These are phyloP conservation scores for Amphilophus citrinellus DNA, from an alignment of 2,113 vertebrate genomes.

Conservation along the genomic window DNA sequence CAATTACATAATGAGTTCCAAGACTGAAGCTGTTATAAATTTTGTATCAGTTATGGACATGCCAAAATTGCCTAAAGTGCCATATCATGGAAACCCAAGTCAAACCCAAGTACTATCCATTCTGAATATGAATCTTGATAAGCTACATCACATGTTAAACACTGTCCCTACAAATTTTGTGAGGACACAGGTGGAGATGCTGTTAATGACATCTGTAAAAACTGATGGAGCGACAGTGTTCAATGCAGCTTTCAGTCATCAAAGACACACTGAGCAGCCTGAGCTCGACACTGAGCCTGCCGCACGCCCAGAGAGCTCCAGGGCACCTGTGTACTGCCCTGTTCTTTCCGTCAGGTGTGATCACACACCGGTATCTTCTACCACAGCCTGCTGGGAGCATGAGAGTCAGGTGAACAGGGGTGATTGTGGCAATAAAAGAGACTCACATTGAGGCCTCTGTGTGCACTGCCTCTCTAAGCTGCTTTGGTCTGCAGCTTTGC, in stretches of 20 bases:
- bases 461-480: slow-evolving; percentile 65
- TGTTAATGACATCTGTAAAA: slow-evolving; percentile 5
- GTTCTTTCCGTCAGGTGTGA: slow-evolving; percentile 57
- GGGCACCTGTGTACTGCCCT: slow-evolving; percentile 35
- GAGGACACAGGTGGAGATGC: not conserved
- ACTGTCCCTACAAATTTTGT: not conserved
- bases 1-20: not conserved
- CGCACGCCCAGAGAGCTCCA: slow-evolving; percentile 34
- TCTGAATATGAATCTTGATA: slow-evolving; percentile 19
- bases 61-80: not conserved
- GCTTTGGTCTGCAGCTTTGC: slow-evolving; percentile 73
- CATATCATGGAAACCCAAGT: not conserved
- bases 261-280: slow-evolving; percentile 8
- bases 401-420: slow-evolving; percentile 41
- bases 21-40: not conserved
- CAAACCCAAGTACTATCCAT: not conserved
- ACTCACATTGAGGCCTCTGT: slow-evolving; percentile 56
- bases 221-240: slow-evolving; percentile 5
- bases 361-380: slow-evolving; percentile 58
- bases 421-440: slow-evolving; percentile 42
- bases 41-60: not conserved
- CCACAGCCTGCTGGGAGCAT: slow-evolving; percentile 56
- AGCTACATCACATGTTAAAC: not conserved
- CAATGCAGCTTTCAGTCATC: not conserved
- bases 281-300: slow-evolving; percentile 51